Base-by-base conservation (phyloP, 1,140 invertebrate genomes). In the Drosophila sturtevanti region DNA sequence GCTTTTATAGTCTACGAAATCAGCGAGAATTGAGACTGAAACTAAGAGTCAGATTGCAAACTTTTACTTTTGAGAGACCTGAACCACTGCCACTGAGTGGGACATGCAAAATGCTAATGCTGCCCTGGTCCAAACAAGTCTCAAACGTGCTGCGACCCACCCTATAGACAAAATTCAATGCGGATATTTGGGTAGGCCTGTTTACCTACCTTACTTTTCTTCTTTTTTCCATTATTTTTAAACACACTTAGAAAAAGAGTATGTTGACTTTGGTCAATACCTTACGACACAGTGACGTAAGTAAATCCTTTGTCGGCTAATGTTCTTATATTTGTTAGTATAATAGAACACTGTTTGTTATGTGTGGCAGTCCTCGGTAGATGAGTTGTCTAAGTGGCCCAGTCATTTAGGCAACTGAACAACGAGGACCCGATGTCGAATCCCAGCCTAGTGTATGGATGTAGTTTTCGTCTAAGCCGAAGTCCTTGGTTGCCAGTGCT, bases 1-100 rank as follows among this genome's bases (percentile, higher is more conserved):
- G 87, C 87, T 90, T 90, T 90, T 90, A 90, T 90, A 90, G 69
- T 77, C 84, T 67, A 81, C 63, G 56, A 51, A 48, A 65, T 27
- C 51, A 35, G 59, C 69, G 55, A 7, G 34, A 51, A 72, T 48
- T 21, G 18, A 48, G 38, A 68, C 48, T 24, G 22, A 63, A 38
- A 63, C 71, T 71, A 48, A 75, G 68, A 63, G 67, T 35, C 22
- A 52, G 55, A 59, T 21, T 65, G 41, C 76, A 76, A 64, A 85
- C 81, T 89, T 89, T 89, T 89, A 89, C 84, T 89, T 89, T 89
- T 80, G 68, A 66, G 73, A 77, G 73, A 69, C 65, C 9, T 31
- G 38, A 68, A 73, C 62, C 52, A 65, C 31, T 60, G 44, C 41
- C 44, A 68, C 63, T 64, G 76, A 72, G 81, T 78, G 82, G 64